Evolutionary conservation across 2,797 vertebrate species (phyloP), one percentile per base, ranked within the genome.

Genomic region (Eremophila alpestris): DNA sequence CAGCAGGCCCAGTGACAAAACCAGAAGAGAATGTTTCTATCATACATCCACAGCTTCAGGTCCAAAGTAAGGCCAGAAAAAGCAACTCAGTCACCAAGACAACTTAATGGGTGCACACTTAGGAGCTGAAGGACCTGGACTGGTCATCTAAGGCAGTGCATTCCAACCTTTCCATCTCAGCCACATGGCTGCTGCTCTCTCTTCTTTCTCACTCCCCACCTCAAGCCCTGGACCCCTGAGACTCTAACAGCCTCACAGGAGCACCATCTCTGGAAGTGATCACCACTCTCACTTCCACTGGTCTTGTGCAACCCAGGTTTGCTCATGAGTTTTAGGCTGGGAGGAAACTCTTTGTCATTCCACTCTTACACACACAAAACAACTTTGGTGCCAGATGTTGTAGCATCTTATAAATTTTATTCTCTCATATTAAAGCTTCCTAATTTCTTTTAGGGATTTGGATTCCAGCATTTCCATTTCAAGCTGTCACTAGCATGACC

Each of bases 311-410:
- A 46, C 7, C 13, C 70, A 73, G 26, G 36, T 76, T 75, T 56
- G 32, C 48, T 76, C 40, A 48, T 10, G 43, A 51, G 40, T 51
- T 36, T 1, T 9, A 84, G 55, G 21, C 62, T 70, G 68, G 21
- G 71, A 65, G 84, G 89, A 90, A 93, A 86, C 63, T 87, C 74
- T 38, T 26, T 1, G 7, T 41, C 73, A 83, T 36, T 3, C 0
- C 2, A 2, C 11, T n/a, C 34, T 64, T 45, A 36, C 0, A 54
- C 7, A 46, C 4, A 64, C 38, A n/a, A 16, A 51, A 45, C n/a
- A 7, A 49, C 16, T 36, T 38, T 3, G 0, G 9, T 34, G 45
- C 21, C 54, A 56, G 40, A 46, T 15, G 21, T n/a, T 54, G 74
- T 20, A 8, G 18, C 54, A 62, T 14, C 70, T 69, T 55, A 36